These are phyloP conservation scores for Lutjanus erythropterus DNA, from an alignment of 2,113 vertebrate genomes.

Conservation along the genomic window DNA sequence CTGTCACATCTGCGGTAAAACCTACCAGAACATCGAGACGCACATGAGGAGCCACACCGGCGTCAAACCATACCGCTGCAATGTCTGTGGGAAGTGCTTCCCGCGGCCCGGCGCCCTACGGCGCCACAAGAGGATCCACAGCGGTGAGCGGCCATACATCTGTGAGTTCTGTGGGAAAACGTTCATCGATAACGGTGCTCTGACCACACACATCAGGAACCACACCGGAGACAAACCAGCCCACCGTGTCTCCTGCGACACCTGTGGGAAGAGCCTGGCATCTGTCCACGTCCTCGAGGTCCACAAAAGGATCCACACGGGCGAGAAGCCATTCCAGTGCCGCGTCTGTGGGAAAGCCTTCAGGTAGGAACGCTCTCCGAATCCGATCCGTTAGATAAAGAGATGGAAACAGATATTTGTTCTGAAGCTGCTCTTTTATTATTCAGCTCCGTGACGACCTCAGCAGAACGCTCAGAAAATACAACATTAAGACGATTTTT, in stretches of 20 bases:
- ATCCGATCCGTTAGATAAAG: too few relatives aligned
- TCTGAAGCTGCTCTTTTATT: too few relatives aligned
- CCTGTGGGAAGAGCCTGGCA: conserved; percentile 75
- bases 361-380: too few relatives aligned
- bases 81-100: conserved; percentile 57
- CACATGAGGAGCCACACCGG: conserved; percentile 74
- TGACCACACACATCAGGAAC: conserved; percentile 61
- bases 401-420: too few relatives aligned
- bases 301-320: conserved; percentile 71
- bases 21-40: conserved; percentile 66
- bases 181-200: conserved; percentile 31
- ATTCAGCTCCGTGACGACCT: too few relatives aligned
- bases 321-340: conserved; percentile 72
- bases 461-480: too few relatives aligned
- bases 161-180: conserved; percentile 69
- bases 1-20: conserved; percentile 79
- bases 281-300: conserved; percentile 77
- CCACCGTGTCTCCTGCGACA: conserved; percentile 56
- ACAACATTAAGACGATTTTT: too few relatives aligned
- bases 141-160: conserved; percentile 33
- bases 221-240: conserved; percentile 44
- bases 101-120: conserved; percentile 47
- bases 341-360: conserved; percentile 84
- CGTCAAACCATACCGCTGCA: conserved; percentile 61
- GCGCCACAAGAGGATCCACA: conserved; percentile 66